These are phyloP conservation scores for Rhabdomys pumilio DNA, from an alignment of 2,797 vertebrate genomes.

Conservation along the genomic window DNA sequence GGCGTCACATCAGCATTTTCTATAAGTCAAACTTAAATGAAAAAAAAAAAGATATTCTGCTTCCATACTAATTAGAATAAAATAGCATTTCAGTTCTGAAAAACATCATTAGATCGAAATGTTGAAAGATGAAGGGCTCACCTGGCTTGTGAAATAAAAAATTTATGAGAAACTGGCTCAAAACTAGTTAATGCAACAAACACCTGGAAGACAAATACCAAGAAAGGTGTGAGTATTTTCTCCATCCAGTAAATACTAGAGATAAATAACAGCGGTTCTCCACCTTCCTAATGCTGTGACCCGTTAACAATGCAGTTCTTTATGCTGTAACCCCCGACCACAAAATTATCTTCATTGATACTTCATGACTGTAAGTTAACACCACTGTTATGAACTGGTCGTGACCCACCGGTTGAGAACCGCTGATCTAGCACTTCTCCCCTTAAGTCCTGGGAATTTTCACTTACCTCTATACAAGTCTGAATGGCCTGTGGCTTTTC, in stretches of 20 bases:
- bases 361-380: background rate
- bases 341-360: background rate
- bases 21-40: constrained; percentile 63
- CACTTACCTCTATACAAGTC: constrained; percentile 92
- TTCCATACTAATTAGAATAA: constrained; percentile 39
- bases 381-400: background rate
- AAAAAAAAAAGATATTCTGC: background rate
- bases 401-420: background rate
- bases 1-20: background rate
- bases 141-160: constrained; percentile 88
- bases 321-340: background rate
- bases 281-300: background rate
- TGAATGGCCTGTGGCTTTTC: constrained; percentile 91
- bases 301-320: background rate
- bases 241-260: background rate
- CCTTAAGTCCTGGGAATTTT: background rate
- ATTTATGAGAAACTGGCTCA: constrained; percentile 90
- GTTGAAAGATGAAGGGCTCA: constrained; percentile 86
- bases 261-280: background rate
- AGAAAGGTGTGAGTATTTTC: constrained; percentile 28
- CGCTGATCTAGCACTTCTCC: background rate
- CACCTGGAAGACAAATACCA: constrained; percentile 89
- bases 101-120: background rate
- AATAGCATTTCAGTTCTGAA: background rate
- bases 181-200: constrained; percentile 93